Percentiles rank a stretch among this genome's conserved stretches.
Evolutionary conservation across 2,113 vertebrate species (phyloP).

Genomic region (cattle (Bos taurus)): ARS-UCD2.0 NC_037335.1:84374001-84374500

Average conservation of each 20-base stretch:
- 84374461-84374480: neutral
- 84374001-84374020: neutral
- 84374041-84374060: neutral
- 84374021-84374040: neutral
- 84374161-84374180: neutral
- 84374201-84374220: neutral
- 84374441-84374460: neutral
- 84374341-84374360: neutral
- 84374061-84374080: neutral
- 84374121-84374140: neutral
- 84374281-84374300: neutral
- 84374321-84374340: neutral
- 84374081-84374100: neutral
- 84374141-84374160: neutral
- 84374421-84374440: neutral
- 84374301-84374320: neutral
- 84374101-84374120: neutral
- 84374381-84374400: neutral
- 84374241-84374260: neutral
- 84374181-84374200: neutral
- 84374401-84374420: neutral
- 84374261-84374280: neutral
- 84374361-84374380: neutral
- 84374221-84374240: neutral
- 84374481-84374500: accelerated